Base-by-base conservation (phyloP, 2,888 invertebrate species). In the Ophion obscuratus region DNA sequence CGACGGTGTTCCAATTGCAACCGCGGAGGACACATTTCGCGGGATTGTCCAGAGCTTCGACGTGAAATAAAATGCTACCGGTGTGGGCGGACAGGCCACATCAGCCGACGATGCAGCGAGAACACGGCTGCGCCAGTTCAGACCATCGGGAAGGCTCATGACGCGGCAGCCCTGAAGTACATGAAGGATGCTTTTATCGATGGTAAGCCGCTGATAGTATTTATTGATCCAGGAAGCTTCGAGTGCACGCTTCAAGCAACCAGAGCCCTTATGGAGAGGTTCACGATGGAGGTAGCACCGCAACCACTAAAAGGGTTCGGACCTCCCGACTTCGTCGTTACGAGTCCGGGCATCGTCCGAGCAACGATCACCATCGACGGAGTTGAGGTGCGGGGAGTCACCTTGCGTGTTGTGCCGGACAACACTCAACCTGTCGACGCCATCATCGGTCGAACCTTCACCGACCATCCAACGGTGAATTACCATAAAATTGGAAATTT, bases 181-280 rank as follows among this genome's bases (percentile, higher is more conserved):
- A 0, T 62, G 0, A 78, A 74, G 17, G 0, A 7, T 1, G 68
- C 24, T 3, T 1, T 0, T 0, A 57, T 62, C 1, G 47, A 67
- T 17, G 59, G 62, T 36, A 31, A 47, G 5, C 20, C 71, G 0
- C 44, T 77, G 1, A 11, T n/a, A 9, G 36, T 20, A 2, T 73
- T 77, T 2, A 20, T 83, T 3, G 76, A 75, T 14, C 5, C 75
- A 20, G 81, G 81, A 0, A 75, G 81, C 17, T 59, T 76, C 2
- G 81, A 76, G 7, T 81, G 81, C 14, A 81, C 70, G 0, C 14
- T 84, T 6, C 66, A 68, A 14, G 76, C 78, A 11, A 67, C 75
- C 6, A 10, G n/a, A 14, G 75, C 44, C 36, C 17, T 57, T 11
- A 11, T 17, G 17, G 53, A 11, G 10, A 17, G 10, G 3, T 57